Base-by-base conservation (phyloP, 2,888 invertebrate genomes). In the Blera fallax region DNA sequence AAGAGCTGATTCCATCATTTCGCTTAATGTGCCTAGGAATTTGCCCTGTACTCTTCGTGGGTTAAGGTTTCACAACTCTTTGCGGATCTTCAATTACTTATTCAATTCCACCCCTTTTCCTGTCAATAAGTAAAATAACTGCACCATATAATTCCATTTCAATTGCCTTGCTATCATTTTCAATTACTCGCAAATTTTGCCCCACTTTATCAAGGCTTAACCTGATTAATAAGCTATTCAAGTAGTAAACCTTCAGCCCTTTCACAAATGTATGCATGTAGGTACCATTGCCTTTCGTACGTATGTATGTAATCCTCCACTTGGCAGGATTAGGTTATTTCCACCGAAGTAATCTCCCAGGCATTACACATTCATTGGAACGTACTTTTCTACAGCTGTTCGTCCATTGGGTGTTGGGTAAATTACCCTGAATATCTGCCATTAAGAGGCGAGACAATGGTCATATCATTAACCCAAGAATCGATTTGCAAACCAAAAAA, bases 371-470 rank as follows among this genome's bases (percentile, higher is more conserved):
- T 70, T 70, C 65, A 80, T 74, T 58, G 74, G 21, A 64, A 52
- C 37, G 60, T 74, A 70, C 52, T 80, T 64, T 65, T 69, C 34
- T 40, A 34, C 83, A 73, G 60, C 62, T 69, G 74, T 48, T 43
- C 50, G 52, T 11, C 69, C 69, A 65, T 69, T 54, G 11, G 16
- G 56, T 72, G 58, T 45, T 37, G 45, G 78, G 64, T 67, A 83
- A 79, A 72, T 80, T 85, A 72, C 50, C 72, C 76, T 50, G 45
- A 80, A 85, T 81, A 77, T 77, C 52, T 56, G 60, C 85, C 62
- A 81, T 85, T 76, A 85, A 67, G 70, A 77, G 85, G 81, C 76
- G 85, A 81, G 76, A 85, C 85, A 85, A 85, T 85, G 85, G 85
- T 77, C 74, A 81, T 85, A 85, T 85, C 81, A 85, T 85, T 80